Conservation (phyloP, 2,888 invertebrate genomes). For the Apomyelois bistriatella region DNA sequence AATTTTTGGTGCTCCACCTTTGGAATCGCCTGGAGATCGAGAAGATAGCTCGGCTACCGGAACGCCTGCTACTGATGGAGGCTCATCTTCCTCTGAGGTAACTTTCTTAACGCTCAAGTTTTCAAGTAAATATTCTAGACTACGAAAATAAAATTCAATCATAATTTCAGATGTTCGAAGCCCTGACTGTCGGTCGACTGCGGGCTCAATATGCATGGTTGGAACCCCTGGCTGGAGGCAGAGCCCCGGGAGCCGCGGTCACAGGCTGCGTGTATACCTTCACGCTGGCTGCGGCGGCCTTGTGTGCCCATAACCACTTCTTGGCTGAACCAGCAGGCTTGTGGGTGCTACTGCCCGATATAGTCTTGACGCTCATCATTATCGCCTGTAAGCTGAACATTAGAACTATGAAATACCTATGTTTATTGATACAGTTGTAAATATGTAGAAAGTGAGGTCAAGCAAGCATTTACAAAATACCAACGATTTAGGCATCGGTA, state of each 20-base stretch:
- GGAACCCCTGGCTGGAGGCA: conserved; percentile 85
- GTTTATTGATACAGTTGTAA: too few relatives aligned
- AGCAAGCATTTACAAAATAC: too few relatives aligned
- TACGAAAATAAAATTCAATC: neutral
- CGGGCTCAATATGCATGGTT: conserved; percentile 87
- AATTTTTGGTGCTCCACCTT: conserved; percentile 64
- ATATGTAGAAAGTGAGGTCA: too few relatives aligned
- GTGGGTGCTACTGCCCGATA: conserved; percentile 84
- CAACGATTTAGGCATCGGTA: too few relatives aligned
- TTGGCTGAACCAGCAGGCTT: conserved; percentile 79
- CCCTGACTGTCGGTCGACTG: conserved; percentile 86
- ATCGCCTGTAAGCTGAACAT: conserved; percentile 78
- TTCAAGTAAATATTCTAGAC: too few relatives aligned
- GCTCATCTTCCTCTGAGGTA: conserved; percentile 80
- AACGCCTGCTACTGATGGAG: conserved; percentile 80
- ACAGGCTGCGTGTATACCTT: conserved; percentile 86
- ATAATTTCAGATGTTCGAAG: conserved; percentile 75
- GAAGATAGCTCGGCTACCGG: conserved; percentile 82
- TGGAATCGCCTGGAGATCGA: conserved; percentile 77
- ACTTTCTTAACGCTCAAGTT: conserved; percentile 10
- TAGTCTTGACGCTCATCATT: conserved; percentile 82
- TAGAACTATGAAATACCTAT: too few relatives aligned
- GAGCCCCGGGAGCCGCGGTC: conserved; percentile 88
- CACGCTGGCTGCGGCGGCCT: conserved; percentile 82
- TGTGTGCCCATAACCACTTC: conserved; percentile 84